Evolutionary conservation across 2,113 vertebrate genomes (phyloP).

Genomic region (Todiramphus chloris): DNA sequence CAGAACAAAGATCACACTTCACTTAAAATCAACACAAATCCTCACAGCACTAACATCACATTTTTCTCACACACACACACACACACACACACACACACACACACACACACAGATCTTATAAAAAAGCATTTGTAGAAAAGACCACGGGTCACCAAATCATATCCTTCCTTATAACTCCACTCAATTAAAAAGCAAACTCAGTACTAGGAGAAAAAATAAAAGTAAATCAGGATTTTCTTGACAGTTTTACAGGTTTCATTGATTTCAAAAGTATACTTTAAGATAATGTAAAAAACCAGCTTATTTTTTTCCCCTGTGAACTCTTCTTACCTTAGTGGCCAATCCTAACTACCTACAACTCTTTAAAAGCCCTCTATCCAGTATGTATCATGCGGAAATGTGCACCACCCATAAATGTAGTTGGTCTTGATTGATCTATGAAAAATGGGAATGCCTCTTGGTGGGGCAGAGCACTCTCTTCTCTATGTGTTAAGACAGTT

Average conservation of each 20-base stretch:
- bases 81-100: accelerated
- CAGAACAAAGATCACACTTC: neutral
- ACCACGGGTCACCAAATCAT: neutral
- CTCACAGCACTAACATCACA: neutral
- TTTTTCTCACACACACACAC: neutral
- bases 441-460: neutral
- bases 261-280: neutral
- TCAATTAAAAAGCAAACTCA: constrained; percentile 20
- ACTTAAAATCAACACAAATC: neutral
- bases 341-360: neutral
- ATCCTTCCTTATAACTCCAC: neutral
- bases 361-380: neutral
- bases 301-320: neutral
- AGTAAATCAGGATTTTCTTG: neutral
- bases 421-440: neutral
- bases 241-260: neutral
- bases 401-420: neutral
- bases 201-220: neutral
- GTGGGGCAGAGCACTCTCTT: neutral
- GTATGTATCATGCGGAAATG: neutral
- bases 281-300: neutral
- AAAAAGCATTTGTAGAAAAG: neutral
- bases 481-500: neutral
- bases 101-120: neutral
- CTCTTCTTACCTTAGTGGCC: neutral